phyloP scores from a whole-genome alignment of 2,797 vertebrate species.

The Rhinophrynus dorsalis region DNA sequence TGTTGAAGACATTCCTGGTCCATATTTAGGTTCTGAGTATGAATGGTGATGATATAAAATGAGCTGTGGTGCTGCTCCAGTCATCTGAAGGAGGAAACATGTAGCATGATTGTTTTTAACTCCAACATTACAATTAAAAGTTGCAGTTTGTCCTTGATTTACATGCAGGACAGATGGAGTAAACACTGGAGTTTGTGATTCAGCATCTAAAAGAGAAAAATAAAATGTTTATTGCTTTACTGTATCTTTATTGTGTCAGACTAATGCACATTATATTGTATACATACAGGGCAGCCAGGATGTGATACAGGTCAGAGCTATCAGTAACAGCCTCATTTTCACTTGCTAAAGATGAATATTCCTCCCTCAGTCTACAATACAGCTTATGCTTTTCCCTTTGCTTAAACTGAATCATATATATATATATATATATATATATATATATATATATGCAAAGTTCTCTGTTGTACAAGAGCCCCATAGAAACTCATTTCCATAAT shows the following conservation, averaged over 20 bases:
- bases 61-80: background rate
- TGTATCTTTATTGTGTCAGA: background rate
- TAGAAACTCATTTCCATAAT: no score
- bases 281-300: background rate
- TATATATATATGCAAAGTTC: no score
- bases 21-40: slow-evolving; percentile 9
- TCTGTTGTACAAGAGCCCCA: no score
- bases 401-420: no score
- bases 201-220: background rate
- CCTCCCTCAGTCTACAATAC: no score
- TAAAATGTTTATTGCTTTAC: background rate
- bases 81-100: background rate
- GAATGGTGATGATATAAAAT: background rate
- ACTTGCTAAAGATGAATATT: no score
- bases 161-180: background rate
- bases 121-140: background rate
- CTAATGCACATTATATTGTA: background rate
- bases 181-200: background rate
- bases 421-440: no score
- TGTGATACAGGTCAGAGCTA: background rate
- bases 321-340: background rate
- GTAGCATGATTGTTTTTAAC: background rate
- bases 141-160: background rate
- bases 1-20: background rate
- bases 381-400: no score